Conservation (phyloP, 2,797 vertebrate genomes). For the Pseudocheirus occidentalis region DNA sequence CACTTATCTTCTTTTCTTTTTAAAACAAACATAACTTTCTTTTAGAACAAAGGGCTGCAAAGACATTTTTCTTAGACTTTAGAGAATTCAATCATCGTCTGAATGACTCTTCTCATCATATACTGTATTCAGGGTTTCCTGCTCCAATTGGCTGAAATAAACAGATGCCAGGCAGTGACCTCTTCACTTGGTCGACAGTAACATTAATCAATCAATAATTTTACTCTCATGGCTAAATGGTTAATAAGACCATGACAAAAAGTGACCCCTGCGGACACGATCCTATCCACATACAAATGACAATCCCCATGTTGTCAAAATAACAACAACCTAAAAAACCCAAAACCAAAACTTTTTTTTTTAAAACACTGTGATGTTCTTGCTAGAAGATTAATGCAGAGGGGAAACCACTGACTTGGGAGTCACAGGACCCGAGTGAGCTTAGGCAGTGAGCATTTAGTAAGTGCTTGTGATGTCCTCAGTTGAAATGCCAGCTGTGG, state of each 20-base stretch:
- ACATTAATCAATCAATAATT: constrained; percentile 51
- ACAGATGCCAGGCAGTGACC: background rate
- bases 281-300: constrained; percentile 67
- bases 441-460: background rate
- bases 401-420: background rate
- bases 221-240: constrained; percentile 54
- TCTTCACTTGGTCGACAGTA: constrained; percentile 24
- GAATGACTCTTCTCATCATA: constrained; percentile 21
- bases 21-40: background rate
- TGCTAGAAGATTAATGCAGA: background rate
- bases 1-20: background rate
- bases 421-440: background rate
- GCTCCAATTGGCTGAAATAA: constrained; percentile 13
- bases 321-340: background rate
- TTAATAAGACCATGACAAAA: constrained; percentile 63
- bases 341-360: background rate
- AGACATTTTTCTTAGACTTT: background rate
- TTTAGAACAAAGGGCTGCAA: background rate
- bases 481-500: background rate
- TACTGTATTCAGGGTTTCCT: constrained; percentile 15
- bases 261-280: constrained; percentile 31
- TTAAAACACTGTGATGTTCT: constrained; percentile 20
- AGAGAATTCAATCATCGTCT: constrained; percentile 39
- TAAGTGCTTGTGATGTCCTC: background rate
- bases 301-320: constrained; percentile 63